Conservation (phyloP, 2,888 invertebrate species). For the Lomographa bimaculata region DNA sequence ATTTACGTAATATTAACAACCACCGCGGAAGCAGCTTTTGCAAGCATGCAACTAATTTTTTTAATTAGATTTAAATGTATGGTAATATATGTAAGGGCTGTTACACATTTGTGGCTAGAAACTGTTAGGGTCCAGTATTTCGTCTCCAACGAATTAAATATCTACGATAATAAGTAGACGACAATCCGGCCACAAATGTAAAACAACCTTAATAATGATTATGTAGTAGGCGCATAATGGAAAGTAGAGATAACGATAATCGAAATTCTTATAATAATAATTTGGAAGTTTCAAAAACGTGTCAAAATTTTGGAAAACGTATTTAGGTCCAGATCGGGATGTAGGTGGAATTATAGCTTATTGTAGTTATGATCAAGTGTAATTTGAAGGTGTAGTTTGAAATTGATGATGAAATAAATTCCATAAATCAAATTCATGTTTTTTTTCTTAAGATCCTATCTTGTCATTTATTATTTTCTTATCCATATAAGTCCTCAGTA, state of each 20-base stretch:
- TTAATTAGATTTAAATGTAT: conserved; percentile 58
- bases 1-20: conserved; percentile 64
- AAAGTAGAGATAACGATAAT: conserved; percentile 57
- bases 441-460: conserved; percentile 16
- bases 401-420: conserved; percentile 80
- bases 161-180: conserved; percentile 26
- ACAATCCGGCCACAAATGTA: conserved; percentile 19
- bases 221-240: conserved; percentile 71
- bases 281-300: conserved; percentile 72
- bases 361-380: conserved; percentile 80
- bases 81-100: conserved; percentile 44
- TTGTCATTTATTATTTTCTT: no score
- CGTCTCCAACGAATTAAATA: conserved; percentile 36
- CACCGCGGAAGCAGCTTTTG: conserved; percentile 75
- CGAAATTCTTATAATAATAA: conserved; percentile 52
- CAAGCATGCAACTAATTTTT: conserved; percentile 74
- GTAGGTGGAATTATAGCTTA: conserved; percentile 81
- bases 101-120: conserved; percentile 47
- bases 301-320: conserved; percentile 69
- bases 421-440: conserved; percentile 47
- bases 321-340: conserved; percentile 64
- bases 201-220: conserved; percentile 35
- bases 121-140: conserved; percentile 38
- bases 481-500: no score
- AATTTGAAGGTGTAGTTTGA: conserved; percentile 83